Evolutionary conservation across 2,888 invertebrate species (phyloP), one percentile per base, ranked within the genome.

Genomic region (Quadroppia sp.): DNA sequence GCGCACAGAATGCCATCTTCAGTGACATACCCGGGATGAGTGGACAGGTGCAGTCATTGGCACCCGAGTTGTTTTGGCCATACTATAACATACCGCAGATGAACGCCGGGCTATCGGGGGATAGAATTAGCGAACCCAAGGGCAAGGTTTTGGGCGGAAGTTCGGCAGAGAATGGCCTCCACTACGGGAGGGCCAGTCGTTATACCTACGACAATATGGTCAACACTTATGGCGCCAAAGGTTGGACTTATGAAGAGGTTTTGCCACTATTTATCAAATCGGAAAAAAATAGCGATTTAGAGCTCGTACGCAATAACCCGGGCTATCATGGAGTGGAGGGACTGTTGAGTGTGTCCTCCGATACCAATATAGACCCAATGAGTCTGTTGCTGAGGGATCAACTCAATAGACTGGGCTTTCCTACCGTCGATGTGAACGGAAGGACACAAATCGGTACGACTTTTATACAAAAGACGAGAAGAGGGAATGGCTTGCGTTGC

Each of bases 231-330:
- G 67, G 67, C 2, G 71, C 71, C 4, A 28, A 2, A 0, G 71
- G 45, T 30, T 71, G 71, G 71, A 30, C 23, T 11, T 71, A 30
- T 71, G n/a, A 30, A 15, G 28, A 71, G 11, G 71, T 71, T n/a
- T 48, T 71, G 30, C 71, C 71, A 0, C 48, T 20, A 28, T 71
- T 71, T 20, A 4, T 25, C 6, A 71, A 28, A 48, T 71, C 1
- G 3, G 71, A 71, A 28, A 50, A 50, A 4, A 67, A 67, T 15
- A 67, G 20, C 40, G 67, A 67, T 13, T 11, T 2, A 2, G 7
- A 7, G 15, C n/a, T 71, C 20, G 53, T 71, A 1, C 15, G 1
- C 7, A 23, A 48, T 1, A 50, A 25, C 20, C 48, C 48, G 1
- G 30, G 50, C 4, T 71, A 48, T 48, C 71, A 71, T n/a, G 50